These are phyloP conservation scores for Drosophila falleni DNA, from an alignment of 2,888 invertebrate species.

Conservation along the genomic window DNA sequence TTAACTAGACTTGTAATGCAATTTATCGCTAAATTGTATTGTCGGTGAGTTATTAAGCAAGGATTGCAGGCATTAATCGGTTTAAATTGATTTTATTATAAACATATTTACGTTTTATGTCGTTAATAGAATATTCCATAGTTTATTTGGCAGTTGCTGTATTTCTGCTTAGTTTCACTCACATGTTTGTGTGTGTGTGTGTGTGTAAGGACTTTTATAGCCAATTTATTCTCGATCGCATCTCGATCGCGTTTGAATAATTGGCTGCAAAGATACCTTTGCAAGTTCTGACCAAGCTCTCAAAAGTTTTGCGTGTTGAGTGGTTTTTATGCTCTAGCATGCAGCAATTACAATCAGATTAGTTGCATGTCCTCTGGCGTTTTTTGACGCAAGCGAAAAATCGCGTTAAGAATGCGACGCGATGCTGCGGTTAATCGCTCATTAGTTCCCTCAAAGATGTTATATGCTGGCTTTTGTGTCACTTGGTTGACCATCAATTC, in stretches of 20 bases:
- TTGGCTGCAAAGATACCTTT: conserved; percentile 55
- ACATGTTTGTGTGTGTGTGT: neutral
- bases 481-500: conserved; percentile 11
- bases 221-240: conserved; percentile 63
- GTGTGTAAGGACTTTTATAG: conserved; percentile 26
- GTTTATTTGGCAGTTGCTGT: neutral
- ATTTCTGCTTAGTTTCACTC: neutral
- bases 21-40: neutral
- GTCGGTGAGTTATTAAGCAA: neutral
- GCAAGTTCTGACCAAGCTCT: conserved; percentile 26
- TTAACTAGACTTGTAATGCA: neutral
- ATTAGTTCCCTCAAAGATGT: conserved; percentile 21
- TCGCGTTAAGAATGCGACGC: conserved; percentile 18
- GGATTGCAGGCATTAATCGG: neutral
- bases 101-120: neutral
- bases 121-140: neutral
- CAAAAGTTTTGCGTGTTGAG: conserved; percentile 56
- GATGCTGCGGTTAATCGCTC: conserved; percentile 27
- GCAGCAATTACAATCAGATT: conserved; percentile 75
- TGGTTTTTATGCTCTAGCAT: conserved; percentile 53
- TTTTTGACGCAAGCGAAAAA: conserved; percentile 18
- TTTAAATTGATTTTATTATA: neutral
- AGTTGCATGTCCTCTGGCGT: conserved; percentile 56
- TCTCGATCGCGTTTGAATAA: conserved; percentile 70
- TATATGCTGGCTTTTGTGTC: conserved; percentile 13